Conservation (phyloP, 2,113 vertebrate species). For the Colossoma macropomum region DNA sequence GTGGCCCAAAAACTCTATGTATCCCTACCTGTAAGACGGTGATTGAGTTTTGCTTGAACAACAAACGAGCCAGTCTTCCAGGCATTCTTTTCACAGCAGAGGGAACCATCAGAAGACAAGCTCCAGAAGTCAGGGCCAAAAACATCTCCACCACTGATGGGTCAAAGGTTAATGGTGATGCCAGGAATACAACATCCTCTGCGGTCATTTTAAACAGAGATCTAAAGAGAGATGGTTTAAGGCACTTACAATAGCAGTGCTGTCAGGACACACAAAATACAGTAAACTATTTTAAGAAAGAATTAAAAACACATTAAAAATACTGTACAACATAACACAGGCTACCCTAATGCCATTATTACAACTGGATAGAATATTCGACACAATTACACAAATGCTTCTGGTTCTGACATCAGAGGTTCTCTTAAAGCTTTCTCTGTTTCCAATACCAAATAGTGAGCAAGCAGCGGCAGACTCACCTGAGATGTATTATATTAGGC, state of each 20-base stretch:
- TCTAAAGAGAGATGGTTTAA: conserved; percentile 69
- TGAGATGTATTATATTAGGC: conserved; percentile 91
- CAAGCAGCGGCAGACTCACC: conserved; percentile 72
- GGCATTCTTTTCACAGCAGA: conserved; percentile 84
- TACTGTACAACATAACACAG: neutral
- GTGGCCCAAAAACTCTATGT: too few relatives aligned
- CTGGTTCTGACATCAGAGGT: neutral
- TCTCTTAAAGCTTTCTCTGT: neutral
- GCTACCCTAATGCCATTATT: neutral
- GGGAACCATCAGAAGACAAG: conserved; percentile 89
- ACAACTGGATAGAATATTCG: neutral
- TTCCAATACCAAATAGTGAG: too few relatives aligned
- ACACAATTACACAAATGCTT: neutral
- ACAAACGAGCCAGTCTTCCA: conserved; percentile 74
- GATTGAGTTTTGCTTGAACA: conserved; percentile 84
- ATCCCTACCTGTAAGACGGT: conserved; percentile 87
- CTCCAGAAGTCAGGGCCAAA: conserved; percentile 86
- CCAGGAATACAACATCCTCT: conserved; percentile 88
- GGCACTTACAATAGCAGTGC: neutral
- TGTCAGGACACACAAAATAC: neutral
- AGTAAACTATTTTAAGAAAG: neutral
- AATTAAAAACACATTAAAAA: neutral
- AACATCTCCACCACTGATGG: conserved; percentile 95
- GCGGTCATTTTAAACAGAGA: conserved; percentile 83
- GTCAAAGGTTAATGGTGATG: conserved; percentile 95